Evolutionary conservation across 1,140 invertebrate genomes (phyloP).

Genomic region (Drosophila setifemur): DNA sequence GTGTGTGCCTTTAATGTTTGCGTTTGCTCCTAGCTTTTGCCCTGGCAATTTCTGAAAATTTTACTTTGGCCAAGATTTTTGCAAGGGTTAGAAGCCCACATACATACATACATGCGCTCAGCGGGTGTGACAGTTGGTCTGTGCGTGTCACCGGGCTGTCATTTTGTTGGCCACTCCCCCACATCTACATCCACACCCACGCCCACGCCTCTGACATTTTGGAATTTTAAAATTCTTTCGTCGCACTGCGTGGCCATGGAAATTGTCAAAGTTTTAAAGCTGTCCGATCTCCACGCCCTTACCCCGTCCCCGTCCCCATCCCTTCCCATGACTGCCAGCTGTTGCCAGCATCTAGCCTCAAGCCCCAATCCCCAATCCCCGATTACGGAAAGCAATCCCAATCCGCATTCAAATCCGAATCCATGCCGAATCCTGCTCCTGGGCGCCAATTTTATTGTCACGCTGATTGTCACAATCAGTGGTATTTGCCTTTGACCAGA

Average conservation of each 20-base stretch:
- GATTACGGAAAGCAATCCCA: conserved; percentile 4
- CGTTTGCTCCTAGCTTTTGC: conserved; percentile 34
- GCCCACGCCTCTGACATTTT: conserved; percentile 44
- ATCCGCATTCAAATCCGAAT: conserved; percentile 11
- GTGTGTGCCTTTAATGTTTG: conserved; percentile 50
- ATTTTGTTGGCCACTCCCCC: conserved; percentile 60
- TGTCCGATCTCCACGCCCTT: conserved; percentile 5
- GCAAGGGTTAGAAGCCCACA: conserved; percentile 60
- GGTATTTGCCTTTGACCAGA: conserved; percentile 76
- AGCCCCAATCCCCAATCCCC: conserved; percentile 8
- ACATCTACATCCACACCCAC: neutral
- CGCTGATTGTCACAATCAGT: conserved; percentile 78
- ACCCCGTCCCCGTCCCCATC: neutral
- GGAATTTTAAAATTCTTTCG: conserved; percentile 74
- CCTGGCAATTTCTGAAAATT: conserved; percentile 67
- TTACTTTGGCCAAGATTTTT: conserved; percentile 60
- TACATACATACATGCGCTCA: conserved; percentile 16
- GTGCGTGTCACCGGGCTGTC: conserved; percentile 76
- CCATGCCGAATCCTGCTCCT: conserved; percentile 17
- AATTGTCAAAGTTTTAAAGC: conserved; percentile 77
- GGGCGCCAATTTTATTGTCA: conserved; percentile 70
- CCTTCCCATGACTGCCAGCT: no score
- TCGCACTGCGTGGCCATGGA: conserved; percentile 66
- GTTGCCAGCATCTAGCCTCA: conserved; percentile 56
- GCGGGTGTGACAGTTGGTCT: conserved; percentile 77